Evolutionary conservation across 1,140 invertebrate species (phyloP).

Genomic region (Lethrus apterus): DNA sequence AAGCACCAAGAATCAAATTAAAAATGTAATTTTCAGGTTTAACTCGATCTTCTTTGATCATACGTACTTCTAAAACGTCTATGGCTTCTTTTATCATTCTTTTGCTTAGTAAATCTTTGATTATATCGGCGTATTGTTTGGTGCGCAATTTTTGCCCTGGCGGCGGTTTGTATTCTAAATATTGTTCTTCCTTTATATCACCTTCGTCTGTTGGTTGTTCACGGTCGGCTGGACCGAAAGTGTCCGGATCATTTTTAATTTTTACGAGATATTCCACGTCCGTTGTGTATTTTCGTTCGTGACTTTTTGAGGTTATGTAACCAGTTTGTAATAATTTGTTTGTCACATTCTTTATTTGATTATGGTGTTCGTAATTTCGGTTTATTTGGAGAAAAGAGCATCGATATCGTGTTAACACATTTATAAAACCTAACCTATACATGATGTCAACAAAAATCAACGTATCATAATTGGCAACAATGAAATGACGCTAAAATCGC

Average conservation of each 20-base stretch:
- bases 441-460: too few relatives aligned
- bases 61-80: slow-evolving; percentile 61
- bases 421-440: too few relatives aligned
- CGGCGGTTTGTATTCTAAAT: slow-evolving; percentile 41
- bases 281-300: background rate
- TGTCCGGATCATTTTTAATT: slow-evolving; percentile 44
- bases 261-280: slow-evolving; percentile 27
- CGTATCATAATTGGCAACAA: too few relatives aligned
- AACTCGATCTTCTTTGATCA: slow-evolving; percentile 68
- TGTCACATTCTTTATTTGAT: too few relatives aligned
- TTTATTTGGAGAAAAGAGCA: too few relatives aligned
- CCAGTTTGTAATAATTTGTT: too few relatives aligned
- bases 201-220: slow-evolving; percentile 41
- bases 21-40: slow-evolving; percentile 73
- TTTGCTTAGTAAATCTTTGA: slow-evolving; percentile 56
- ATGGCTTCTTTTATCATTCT: slow-evolving; percentile 64
- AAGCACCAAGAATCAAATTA: slow-evolving; percentile 70
- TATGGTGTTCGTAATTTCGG: too few relatives aligned
- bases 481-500: too few relatives aligned
- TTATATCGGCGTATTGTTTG: slow-evolving; percentile 58
- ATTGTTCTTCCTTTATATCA: slow-evolving; percentile 50
- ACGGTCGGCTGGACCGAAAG: slow-evolving; percentile 42
- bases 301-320: background rate
- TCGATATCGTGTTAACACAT: too few relatives aligned
- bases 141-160: slow-evolving; percentile 44